Evolutionary conservation across 2,797 vertebrate genomes (phyloP), one percentile per base, ranked within the genome.

Genomic region (Pseudochirops corinnae): DNA sequence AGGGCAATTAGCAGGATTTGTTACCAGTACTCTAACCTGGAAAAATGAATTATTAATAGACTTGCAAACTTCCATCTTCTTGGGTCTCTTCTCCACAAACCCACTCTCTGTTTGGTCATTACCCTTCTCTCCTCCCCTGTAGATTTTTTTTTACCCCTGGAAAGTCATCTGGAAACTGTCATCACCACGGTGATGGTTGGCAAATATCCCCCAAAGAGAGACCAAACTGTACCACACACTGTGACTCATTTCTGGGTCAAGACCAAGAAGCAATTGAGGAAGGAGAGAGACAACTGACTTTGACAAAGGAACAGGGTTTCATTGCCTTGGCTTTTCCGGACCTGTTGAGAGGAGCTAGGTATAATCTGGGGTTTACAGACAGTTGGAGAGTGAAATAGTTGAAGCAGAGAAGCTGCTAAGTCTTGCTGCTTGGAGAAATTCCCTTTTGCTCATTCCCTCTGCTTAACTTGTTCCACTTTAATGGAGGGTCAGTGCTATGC

Each of bases 141-240:
- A 96, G 95, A 82, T 82, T 82, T 94, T 96, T 96, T 96, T 97
- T 56, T 94, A 96, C 96, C 97, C 94, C 97, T 97, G 97, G 96
- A 98, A 98, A 97, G 96, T 96, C 97, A 96, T 98, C 97, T 98
- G 97, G 95, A 97, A 97, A 97, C 96, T 98, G 98, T 97, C 98
- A 97, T 97, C 97, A 96, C 97, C 96, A 94, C 95, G 13, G 93
- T 55, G 94, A 97, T 74, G 74, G 92, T 93, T 98, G 98, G 97
- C 97, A 98, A 92, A 96, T 97, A 95, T 93, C 96, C 96, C 90
- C 95, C 93, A 91, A 95, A 95, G 95, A 96, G 87, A 91, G 95
- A 94, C 91, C 52, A 58, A 93, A 92, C 90, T 0, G 1, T 96
- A 96, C 96, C 95, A 96, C 96, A 96, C 95, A 95, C 95, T 96